Base-by-base conservation (phyloP, 2,888 invertebrate genomes). In the Cataglyphis rosenhaueri region DNA sequence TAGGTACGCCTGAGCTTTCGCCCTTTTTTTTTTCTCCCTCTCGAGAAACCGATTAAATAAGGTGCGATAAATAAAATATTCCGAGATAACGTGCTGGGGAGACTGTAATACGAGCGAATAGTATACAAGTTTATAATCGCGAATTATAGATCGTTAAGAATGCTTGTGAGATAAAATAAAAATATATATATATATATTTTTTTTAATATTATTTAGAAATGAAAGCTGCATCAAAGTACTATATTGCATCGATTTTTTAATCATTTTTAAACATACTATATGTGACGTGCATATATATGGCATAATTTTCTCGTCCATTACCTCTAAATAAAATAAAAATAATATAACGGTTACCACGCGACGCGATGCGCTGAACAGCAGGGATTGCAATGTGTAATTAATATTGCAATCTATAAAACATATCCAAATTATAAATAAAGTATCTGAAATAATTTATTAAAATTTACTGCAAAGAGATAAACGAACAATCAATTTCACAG, bases 11-110 rank as follows among this genome's bases (percentile, higher is more conserved):
- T 64, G 41, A 38, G 55, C 48, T 52, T 41, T 65, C 41, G 9
- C 18, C 9, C 41, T 29, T 55, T 61, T 62, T 59, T 66, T 4
- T 44, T 4, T 44, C 44, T 15, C 48, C 6, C n/a, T 52, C 52
- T 8, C 52, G 52, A 52, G 38, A 82, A 61, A 61, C 52, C 65
- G 59, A 38, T 79, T 79, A 79, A 79, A 79, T 59, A 79, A 71
- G 44, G 21, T 3, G 59, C 73, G 73, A 73, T 71, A 59, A 78
- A 78, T 70, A 59, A 71, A 71, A 71, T 59, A 61, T 25, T 18
- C 18, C n/a, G 78, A 35, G 78, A 35, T 44, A 59, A 59, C 44
- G 48, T 12, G 29, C 25, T 32, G 44, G 12, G 18, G 5, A 35
- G n/a, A 79, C 4, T 35, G 52, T 68, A 79, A 79, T 35, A n/a